Evolutionary conservation across 2,888 invertebrate genomes (phyloP), one percentile per base, ranked within the genome.

Genomic region (Drosophila greeni): DNA sequence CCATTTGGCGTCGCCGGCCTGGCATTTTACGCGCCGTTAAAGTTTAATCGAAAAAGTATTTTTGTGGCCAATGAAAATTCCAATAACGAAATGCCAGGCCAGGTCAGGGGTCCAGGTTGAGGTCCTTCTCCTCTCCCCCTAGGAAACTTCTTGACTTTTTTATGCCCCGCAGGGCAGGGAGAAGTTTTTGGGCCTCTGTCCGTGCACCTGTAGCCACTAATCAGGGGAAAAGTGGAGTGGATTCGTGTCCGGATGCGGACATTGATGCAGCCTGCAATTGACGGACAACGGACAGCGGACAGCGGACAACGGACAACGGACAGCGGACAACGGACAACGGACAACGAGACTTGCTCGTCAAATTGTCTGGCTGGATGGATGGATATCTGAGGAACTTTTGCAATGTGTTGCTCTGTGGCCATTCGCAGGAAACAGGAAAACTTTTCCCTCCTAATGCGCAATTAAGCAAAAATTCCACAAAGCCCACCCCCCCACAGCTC

Each of bases 1-100:
- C 53, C 69, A 69, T 69, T 69, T 69, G 57, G 24, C 66, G 52
- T 47, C 66, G 23, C 23, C n/a, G 29, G 40, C 65, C 51, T 64
- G 45, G 65, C 69, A 75, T 81, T 80, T 81, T 73, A 83, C 82
- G 79, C 79, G 70, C 83, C 73, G 81, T 83, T 80, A 77, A 80
- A 80, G 81, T 79, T 83, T 83, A 80, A 80, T 83, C 75, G 79
- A 77, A 81, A 80, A 80, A 80, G 78, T 80, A 75, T 81, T 79
- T 75, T 76, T 80, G 83, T 70, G 81, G 73, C 81, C 78, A 82
- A 79, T 82, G 81, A 83, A 79, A 82, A 80, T 81, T 73, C 79
- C 78, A 78, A 78, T 78, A 78, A 82, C 60, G 62, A 78, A 82
- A 77, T 80, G 72, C 70, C 72, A 70, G 20, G 29, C 18, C 37